Conservation (phyloP, 2,797 vertebrate species). For the Lacerta agilis region DNA sequence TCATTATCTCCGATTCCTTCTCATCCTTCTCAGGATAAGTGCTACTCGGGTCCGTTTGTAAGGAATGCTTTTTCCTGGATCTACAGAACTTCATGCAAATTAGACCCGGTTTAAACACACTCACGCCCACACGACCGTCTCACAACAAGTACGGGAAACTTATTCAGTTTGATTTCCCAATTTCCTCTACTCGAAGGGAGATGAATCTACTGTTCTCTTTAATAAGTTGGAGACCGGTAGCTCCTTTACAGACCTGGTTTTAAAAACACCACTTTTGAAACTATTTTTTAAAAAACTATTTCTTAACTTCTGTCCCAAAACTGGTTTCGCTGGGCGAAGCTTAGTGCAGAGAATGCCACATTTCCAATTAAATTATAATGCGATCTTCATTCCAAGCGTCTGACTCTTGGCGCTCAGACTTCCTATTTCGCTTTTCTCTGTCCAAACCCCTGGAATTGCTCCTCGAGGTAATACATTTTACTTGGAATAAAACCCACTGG, state of each 20-base stretch:
- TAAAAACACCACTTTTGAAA: neutral
- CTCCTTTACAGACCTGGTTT: neutral
- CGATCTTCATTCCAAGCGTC: neutral
- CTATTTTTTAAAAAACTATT: no score
- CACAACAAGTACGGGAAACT: neutral
- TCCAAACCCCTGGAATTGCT: no score
- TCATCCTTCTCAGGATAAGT: neutral
- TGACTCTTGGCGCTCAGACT: neutral
- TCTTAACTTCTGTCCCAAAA: no score
- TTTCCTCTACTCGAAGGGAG: neutral
- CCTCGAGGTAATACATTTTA: neutral
- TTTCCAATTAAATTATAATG: neutral
- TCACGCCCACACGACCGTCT: neutral
- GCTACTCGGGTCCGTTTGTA: neutral
- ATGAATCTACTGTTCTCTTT: neutral
- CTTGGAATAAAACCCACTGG: no score
- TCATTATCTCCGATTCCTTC: neutral
- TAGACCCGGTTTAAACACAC: neutral
- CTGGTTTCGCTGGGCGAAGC: no score
- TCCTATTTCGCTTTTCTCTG: neutral
- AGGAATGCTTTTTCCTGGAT: neutral
- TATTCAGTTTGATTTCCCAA: neutral
- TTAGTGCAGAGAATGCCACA: neutral
- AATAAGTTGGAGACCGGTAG: no score
- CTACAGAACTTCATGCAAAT: neutral